These are phyloP conservation scores for Genyomyrus donnyi DNA, from an alignment of 2,113 vertebrate genomes.

Conservation along the genomic window DNA sequence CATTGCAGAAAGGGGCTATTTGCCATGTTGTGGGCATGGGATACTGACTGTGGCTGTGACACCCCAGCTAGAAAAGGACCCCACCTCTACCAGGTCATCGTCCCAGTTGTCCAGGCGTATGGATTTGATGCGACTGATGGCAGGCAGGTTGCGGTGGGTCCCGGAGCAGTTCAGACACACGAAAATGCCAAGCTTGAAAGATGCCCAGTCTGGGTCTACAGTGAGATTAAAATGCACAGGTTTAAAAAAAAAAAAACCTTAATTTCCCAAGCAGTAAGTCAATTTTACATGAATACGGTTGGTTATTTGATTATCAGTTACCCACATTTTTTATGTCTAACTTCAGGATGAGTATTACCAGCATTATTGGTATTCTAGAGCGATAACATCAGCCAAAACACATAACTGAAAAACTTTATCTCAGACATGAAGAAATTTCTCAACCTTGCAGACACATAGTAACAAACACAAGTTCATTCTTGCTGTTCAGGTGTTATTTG, in stretches of 20 bases:
- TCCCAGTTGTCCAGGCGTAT: conserved; percentile 87
- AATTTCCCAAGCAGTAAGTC: not conserved
- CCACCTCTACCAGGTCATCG: conserved; percentile 72
- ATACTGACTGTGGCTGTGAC: not conserved
- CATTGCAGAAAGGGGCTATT: not conserved
- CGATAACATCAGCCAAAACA: not conserved
- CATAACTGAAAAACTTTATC: not conserved
- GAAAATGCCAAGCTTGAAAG: conserved; percentile 79
- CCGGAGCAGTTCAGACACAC: conserved; percentile 84
- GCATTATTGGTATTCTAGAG: not conserved
- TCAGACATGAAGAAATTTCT: not conserved
- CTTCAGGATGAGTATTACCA: not conserved
- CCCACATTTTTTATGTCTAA: not conserved
- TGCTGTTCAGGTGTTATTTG: not conserved
- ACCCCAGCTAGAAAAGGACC: not conserved
- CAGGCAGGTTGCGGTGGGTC: conserved; percentile 74
- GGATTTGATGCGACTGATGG: conserved; percentile 78
- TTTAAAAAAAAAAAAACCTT: not conserved
- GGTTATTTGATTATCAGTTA: not conserved
- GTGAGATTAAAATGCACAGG: conserved; percentile 1
- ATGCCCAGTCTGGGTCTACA: conserved; percentile 84
- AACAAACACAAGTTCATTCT: not conserved
- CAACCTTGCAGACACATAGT: not conserved
- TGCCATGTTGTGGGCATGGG: not conserved
- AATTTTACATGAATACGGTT: not conserved